These are phyloP conservation scores for Tuberolachnus salignus DNA, from an alignment of 2,888 invertebrate genomes.

Conservation along the genomic window DNA sequence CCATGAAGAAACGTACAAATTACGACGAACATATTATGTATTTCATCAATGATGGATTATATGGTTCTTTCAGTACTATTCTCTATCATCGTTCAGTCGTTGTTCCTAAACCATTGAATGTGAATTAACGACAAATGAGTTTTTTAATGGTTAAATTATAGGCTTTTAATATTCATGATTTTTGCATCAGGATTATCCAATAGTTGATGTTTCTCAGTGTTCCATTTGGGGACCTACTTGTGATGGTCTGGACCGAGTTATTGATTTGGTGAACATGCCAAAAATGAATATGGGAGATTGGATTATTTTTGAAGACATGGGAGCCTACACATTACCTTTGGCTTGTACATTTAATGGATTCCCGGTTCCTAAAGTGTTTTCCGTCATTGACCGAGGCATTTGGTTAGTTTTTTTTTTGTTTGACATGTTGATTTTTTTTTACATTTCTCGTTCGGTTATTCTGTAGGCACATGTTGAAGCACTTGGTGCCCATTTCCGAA, in stretches of 20 bases:
- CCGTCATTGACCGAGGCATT: conserved; percentile 65
- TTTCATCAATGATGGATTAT: conserved; percentile 98
- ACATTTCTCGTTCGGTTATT: not conserved
- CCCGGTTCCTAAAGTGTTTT: conserved; percentile 76
- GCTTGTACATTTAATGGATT: conserved; percentile 96
- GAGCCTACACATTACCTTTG: conserved; percentile 94
- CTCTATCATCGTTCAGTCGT: conserved; percentile 91
- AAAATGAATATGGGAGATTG: conserved; percentile 83
- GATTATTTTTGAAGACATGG: conserved; percentile 93
- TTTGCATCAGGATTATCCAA: conserved; percentile 54
- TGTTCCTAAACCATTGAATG: conserved; percentile 72
- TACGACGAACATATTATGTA: conserved; percentile 76
- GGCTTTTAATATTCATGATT: not conserved
- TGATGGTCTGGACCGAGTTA: conserved; percentile 88
- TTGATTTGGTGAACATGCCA: conserved; percentile 71
- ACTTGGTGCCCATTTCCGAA: conserved; percentile 68
- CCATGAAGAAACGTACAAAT: conserved; percentile 70
- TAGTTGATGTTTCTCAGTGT: conserved; percentile 62
- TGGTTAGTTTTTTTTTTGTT: conserved; percentile 32
- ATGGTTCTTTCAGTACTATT: conserved; percentile 97
- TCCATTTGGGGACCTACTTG: conserved; percentile 97
- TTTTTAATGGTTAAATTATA: not conserved
- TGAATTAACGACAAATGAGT: conserved; percentile 61
- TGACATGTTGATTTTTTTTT: not conserved
- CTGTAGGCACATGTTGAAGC: conserved; percentile 68